Evolutionary conservation across 2,888 invertebrate species (phyloP), one percentile per base, ranked within the genome.

Genomic region (Mesoligia furuncula): DNA sequence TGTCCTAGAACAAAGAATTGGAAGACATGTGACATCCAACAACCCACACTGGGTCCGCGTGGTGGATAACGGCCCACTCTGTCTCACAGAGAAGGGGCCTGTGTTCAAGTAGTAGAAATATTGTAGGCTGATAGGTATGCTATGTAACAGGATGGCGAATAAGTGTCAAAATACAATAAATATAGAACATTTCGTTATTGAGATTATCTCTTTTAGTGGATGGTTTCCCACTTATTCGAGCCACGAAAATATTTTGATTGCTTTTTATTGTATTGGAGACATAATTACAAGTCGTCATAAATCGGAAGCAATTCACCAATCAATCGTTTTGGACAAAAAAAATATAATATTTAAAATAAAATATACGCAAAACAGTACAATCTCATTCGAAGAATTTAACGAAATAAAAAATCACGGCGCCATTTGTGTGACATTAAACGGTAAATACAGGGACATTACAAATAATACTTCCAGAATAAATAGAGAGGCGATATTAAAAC

Each of bases 351-450:
- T 17, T 1, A 17, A 27, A 45, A 24, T 2, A 39, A 39, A 79
- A 36, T 36, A 36, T 27, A 59, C 9, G 39, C 27, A 31, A 27
- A 61, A 54, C 8, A n/a, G 5, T n/a, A 64, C n/a, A 48, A 6
- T 54, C n/a, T 31, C 27, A 67, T 51, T 31, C 20, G 8, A 70
- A 59, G 27, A 70, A 45, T 51, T 54, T 8, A 74, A 17, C 59
- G 15, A 83, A 83, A 80, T 80, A 80, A 78, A 88, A 85, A 79
- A 79, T 76, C 66, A 88, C 17, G 48, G 27, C 4, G 36, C 67
- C 20, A 45, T 77, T 88, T 78, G 66, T 73, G 62, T 45, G 31
- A 77, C 68, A 86, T 76, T 80, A 73, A 84, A 67, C 70, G 67
- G 65, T 74, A 76, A 87, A 80, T 68, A 85, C 64, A 48, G 27